A percentile compares a stretch with the other conserved stretches of the same genome.
Evolutionary conservation across 2,888 invertebrate genomes (phyloP).

Genomic region (Aporophyla lueneburgensis): DNA sequence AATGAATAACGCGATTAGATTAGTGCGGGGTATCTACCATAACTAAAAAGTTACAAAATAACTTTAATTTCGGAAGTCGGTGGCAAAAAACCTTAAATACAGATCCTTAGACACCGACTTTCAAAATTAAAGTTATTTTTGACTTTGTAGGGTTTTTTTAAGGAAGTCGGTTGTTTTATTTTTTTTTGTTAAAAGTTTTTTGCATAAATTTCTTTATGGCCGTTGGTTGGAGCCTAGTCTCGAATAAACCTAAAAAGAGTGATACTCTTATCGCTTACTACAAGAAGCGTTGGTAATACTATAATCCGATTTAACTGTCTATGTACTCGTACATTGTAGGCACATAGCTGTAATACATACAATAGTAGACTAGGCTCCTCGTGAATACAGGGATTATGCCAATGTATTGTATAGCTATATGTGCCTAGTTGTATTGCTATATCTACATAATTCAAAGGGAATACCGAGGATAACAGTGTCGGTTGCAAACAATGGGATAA

Average conservation of each 20-base stretch:
- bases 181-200: no score
- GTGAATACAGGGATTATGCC: slow-evolving; percentile 14
- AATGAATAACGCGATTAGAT: no score
- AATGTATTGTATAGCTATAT: neutral
- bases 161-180: no score
- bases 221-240: neutral
- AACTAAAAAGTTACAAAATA: no score
- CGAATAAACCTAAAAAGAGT: neutral
- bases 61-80: no score
- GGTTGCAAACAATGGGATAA: neutral
- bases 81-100: no score
- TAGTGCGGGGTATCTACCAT: no score
- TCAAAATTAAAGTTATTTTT: no score
- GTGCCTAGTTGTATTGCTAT: neutral
- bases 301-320: neutral
- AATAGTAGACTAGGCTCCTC: neutral
- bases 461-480: neutral
- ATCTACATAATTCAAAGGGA: slow-evolving; percentile 8
- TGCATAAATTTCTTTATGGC: neutral
- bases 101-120: no score
- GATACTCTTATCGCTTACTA: neutral
- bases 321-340: neutral
- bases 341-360: neutral
- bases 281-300: neutral
- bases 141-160: no score